Evolutionary conservation across 2,113 vertebrate species (phyloP).

Genomic region (Meles meles): DNA sequence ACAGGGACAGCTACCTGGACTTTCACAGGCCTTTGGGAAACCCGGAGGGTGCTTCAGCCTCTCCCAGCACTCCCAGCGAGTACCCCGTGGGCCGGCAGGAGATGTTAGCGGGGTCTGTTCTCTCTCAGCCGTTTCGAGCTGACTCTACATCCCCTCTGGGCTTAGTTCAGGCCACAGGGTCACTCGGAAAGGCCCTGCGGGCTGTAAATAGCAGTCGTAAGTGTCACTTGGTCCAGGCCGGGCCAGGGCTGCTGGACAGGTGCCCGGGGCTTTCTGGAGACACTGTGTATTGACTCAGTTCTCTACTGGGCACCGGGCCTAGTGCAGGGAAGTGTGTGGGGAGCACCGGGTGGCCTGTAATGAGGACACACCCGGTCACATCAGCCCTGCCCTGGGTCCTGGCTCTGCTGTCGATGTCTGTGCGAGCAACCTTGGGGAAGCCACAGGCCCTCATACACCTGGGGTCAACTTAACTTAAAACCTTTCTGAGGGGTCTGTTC

Average conservation of each 20-base stretch:
- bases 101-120: not conserved
- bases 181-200: not conserved
- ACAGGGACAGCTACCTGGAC: not conserved
- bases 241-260: not conserved
- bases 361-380: rapidly evolving
- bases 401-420: not conserved
- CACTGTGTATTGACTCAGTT: not conserved
- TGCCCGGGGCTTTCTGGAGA: not conserved
- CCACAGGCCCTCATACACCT: rapidly evolving
- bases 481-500: not conserved
- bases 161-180: not conserved
- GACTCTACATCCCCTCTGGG: not conserved
- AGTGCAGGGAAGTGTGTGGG: not conserved
- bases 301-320: not conserved
- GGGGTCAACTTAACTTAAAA: not conserved
- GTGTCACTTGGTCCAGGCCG: not conserved
- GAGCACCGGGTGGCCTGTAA: not conserved
- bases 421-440: not conserved
- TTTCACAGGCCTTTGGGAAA: not conserved
- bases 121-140: not conserved
- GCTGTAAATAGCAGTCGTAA: not conserved
- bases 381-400: not conserved
- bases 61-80: not conserved
- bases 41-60: not conserved
- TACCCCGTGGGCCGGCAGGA: not conserved